phyloP scores from a whole-genome alignment of 2,797 vertebrate species.

The Lepus oiostolus region DNA sequence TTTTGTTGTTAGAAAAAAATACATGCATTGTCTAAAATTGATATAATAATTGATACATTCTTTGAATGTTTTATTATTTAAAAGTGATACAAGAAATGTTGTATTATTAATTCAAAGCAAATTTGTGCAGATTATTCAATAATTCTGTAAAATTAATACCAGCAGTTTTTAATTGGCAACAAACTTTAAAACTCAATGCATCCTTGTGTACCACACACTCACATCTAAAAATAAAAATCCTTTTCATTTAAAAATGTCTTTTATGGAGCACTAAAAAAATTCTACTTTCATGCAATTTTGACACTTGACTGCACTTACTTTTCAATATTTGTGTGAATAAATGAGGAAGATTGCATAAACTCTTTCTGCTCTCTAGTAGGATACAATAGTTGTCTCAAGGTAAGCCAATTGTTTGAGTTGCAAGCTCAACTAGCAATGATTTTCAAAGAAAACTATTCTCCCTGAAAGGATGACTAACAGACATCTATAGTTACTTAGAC shows the following conservation, averaged over 20 bases:
- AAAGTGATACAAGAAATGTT: background rate
- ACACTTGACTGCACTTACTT: background rate
- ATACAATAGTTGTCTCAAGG: background rate
- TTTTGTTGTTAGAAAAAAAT: background rate
- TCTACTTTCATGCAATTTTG: background rate
- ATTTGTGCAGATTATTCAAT: background rate
- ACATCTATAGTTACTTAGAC: background rate
- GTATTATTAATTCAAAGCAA: background rate
- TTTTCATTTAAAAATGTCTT: background rate
- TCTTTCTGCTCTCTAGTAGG: background rate
- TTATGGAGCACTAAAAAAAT: background rate
- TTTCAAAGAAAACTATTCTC: background rate
- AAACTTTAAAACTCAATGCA: background rate
- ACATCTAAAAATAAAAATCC: background rate
- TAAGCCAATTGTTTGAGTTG: background rate
- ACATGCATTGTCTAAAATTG: background rate
- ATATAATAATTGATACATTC: background rate
- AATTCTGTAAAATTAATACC: background rate
- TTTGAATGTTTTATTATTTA: background rate
- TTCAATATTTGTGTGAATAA: background rate
- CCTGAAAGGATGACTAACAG: background rate
- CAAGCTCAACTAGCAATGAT: slow-evolving; percentile 37
- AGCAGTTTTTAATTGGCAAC: background rate
- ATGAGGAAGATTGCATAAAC: background rate
- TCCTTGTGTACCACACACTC: background rate